Evolutionary conservation across 2,797 vertebrate genomes (phyloP).

Genomic region (Melanotaenia parkinsoni): DNA sequence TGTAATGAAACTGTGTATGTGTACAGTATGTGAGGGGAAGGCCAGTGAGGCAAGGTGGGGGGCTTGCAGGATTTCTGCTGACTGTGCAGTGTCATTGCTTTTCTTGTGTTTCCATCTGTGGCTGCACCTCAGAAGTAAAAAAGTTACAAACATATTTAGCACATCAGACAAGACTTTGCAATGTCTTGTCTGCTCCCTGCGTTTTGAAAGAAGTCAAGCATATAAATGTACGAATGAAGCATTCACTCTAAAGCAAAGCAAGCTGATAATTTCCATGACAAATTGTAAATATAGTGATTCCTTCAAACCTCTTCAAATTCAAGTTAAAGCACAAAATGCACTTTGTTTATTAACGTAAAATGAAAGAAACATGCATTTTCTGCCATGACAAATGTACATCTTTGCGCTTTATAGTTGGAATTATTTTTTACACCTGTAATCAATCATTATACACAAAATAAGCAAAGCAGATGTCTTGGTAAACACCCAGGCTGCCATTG

Average conservation of each 20-base stretch:
- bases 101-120: conserved; percentile 56
- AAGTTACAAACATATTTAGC: conserved; percentile 15
- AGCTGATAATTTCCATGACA: neutral
- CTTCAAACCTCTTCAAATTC: neutral
- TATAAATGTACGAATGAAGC: no score
- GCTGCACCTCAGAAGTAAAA: conserved; percentile 20
- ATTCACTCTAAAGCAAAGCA: no score
- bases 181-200: neutral
- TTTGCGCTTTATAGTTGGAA: neutral
- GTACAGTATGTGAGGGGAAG: conserved; percentile 54
- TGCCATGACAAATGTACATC: neutral
- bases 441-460: neutral
- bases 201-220: no score
- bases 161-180: neutral
- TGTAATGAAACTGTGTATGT: conserved; percentile 67
- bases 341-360: neutral
- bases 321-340: neutral
- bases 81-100: conserved; percentile 50
- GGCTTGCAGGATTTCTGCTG: conserved; percentile 57
- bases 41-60: neutral
- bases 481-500: neutral
- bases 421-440: neutral
- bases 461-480: neutral
- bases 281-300: neutral
- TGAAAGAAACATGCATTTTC: neutral